Evolutionary conservation across 2,888 invertebrate species (phyloP).

Genomic region (Stratiomys singularior): DNA sequence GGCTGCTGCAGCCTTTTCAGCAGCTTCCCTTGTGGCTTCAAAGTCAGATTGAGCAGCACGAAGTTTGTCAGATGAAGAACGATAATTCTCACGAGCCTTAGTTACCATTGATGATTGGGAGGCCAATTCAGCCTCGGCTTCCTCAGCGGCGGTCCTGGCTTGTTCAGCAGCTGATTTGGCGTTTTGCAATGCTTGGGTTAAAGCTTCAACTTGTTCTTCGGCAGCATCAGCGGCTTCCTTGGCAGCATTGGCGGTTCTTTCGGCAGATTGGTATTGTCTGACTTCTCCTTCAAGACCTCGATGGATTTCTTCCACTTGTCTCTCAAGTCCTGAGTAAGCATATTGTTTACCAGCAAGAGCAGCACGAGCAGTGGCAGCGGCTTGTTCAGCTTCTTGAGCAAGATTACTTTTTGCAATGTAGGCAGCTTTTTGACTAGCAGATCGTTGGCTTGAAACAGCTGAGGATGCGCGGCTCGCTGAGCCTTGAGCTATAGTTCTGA

Average conservation of each 20-base stretch:
- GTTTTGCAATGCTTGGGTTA: slow-evolving; percentile 68
- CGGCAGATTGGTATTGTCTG: slow-evolving; percentile 55
- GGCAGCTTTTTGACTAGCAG: slow-evolving; percentile 81
- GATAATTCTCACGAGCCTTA: slow-evolving; percentile 70
- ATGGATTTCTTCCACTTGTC: slow-evolving; percentile 77
- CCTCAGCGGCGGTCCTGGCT: slow-evolving; percentile 76
- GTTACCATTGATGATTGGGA: slow-evolving; percentile 83
- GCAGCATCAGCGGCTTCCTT: slow-evolving; percentile 56
- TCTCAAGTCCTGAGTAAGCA: slow-evolving; percentile 74
- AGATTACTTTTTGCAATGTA: slow-evolving; percentile 81
- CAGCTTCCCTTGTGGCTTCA: slow-evolving; percentile 78
- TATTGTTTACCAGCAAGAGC: slow-evolving; percentile 75
- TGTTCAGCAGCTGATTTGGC: slow-evolving; percentile 70
- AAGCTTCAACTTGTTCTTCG: slow-evolving; percentile 73
- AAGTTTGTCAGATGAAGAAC: slow-evolving; percentile 61
- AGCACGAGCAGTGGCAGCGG: slow-evolving; percentile 74
- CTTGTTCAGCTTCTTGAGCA: slow-evolving; percentile 78
- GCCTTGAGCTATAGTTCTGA: slow-evolving; percentile 76
- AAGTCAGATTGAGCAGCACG: slow-evolving; percentile 77
- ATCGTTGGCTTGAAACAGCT: slow-evolving; percentile 77
- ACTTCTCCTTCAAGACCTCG: slow-evolving; percentile 66
- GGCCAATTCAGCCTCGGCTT: slow-evolving; percentile 78
- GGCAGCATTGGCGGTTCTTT: neutral
- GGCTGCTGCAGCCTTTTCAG: slow-evolving; percentile 73
- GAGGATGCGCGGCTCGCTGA: slow-evolving; percentile 81